These are phyloP conservation scores for Sylvilagus floridanus DNA, from an alignment of 2,797 vertebrate genomes.

Conservation along the genomic window DNA sequence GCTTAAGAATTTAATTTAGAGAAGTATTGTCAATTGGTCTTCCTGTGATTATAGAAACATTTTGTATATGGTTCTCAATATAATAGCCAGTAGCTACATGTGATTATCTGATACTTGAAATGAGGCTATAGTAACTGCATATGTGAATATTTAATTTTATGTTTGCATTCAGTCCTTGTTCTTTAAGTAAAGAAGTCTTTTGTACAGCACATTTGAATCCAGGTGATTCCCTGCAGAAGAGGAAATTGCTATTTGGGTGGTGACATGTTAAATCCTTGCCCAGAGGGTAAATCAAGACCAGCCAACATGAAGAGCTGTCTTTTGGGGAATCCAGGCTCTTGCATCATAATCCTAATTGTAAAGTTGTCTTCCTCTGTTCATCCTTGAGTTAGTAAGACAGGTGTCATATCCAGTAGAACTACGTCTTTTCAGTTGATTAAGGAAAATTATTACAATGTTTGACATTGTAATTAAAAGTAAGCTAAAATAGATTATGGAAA, in stretches of 20 bases:
- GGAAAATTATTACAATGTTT: background rate
- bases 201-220: background rate
- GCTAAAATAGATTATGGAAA: background rate
- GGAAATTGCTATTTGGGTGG: background rate
- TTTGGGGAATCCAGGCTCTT: background rate
- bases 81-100: background rate
- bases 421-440: background rate
- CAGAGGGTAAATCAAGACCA: background rate
- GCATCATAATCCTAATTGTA: background rate
- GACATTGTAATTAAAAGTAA: background rate
- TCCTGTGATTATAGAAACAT: background rate
- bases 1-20: background rate
- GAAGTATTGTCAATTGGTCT: background rate
- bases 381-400: background rate
- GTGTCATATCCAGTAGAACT: background rate
- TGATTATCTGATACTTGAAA: background rate
- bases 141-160: background rate
- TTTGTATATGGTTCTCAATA: background rate
- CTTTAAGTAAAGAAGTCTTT: conserved; percentile 20
- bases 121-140: background rate
- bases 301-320: background rate
- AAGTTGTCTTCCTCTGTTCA: background rate
- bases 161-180: background rate
- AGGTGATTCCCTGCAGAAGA: background rate
- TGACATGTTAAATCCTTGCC: background rate